These are phyloP conservation scores for Calameuta pallipes DNA, from an alignment of 2,888 invertebrate genomes.

Conservation along the genomic window DNA sequence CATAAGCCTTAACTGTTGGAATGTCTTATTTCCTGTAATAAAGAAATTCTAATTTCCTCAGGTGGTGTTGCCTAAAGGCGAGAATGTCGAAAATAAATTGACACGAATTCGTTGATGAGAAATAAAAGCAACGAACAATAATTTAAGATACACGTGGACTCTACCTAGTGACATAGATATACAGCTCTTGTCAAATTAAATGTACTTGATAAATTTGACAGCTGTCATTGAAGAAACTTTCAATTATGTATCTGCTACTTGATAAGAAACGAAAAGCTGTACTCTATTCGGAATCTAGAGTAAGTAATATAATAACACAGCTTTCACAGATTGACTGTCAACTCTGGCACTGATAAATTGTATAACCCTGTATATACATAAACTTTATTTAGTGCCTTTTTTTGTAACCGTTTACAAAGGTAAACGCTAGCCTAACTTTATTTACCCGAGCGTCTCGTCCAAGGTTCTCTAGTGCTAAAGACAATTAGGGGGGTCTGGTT, in stretches of 20 bases:
- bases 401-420: not conserved
- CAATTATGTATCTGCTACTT: not conserved
- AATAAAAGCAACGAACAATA: not conserved
- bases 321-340: not conserved
- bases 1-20: not conserved
- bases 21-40: not conserved
- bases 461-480: not conserved
- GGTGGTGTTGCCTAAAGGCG: not conserved
- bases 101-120: not conserved
- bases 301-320: not conserved
- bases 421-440: not conserved
- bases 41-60: not conserved
- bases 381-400: not conserved
- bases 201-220: not conserved
- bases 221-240: not conserved
- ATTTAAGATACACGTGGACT: not conserved
- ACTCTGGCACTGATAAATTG: not conserved
- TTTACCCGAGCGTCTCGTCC: not conserved
- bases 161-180: not conserved
- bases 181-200: not conserved
- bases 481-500: not conserved
- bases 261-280: not conserved
- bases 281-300: not conserved
- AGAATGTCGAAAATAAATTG: not conserved
- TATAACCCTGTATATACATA: not conserved